Conservation (phyloP, 2,888 invertebrate genomes). For the Napeogenes sylphis region DNA sequence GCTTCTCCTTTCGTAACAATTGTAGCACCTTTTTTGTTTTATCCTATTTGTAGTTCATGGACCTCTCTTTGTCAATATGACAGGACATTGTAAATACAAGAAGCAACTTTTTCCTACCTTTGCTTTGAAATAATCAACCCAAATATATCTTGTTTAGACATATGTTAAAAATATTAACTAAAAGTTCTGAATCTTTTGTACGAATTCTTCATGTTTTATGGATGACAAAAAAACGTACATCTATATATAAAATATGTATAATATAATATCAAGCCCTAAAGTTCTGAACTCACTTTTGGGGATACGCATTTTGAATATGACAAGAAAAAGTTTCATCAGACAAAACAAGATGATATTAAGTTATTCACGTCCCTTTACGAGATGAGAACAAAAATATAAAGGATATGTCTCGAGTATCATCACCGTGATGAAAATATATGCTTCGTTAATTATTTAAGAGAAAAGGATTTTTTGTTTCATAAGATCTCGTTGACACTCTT, state of each 20-base stretch:
- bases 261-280: not conserved
- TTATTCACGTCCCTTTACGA: constrained; percentile 29
- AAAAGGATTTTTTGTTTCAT: constrained; percentile 13
- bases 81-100: not conserved
- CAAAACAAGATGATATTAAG: constrained; percentile 24
- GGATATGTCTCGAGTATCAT: constrained; percentile 20
- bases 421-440: constrained; percentile 23
- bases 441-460: constrained; percentile 22
- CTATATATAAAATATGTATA: constrained; percentile 1
- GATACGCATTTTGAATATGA: constrained; percentile 13
- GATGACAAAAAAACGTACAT: not conserved
- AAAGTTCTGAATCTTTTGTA: no score
- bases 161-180: no score
- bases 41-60: no score
- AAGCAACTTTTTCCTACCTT: no score
- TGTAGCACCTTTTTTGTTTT: no score
- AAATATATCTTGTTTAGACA: no score
- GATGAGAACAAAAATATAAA: constrained; percentile 23
- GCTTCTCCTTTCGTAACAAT: no score
- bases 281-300: not conserved
- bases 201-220: no score
- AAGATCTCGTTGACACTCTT: constrained; percentile 12
- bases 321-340: constrained; percentile 19
- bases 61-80: constrained; percentile 9
- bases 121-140: no score